These are phyloP conservation scores for Rhyacichthys aspro DNA, from an alignment of 2,797 vertebrate species.

Conservation along the genomic window DNA sequence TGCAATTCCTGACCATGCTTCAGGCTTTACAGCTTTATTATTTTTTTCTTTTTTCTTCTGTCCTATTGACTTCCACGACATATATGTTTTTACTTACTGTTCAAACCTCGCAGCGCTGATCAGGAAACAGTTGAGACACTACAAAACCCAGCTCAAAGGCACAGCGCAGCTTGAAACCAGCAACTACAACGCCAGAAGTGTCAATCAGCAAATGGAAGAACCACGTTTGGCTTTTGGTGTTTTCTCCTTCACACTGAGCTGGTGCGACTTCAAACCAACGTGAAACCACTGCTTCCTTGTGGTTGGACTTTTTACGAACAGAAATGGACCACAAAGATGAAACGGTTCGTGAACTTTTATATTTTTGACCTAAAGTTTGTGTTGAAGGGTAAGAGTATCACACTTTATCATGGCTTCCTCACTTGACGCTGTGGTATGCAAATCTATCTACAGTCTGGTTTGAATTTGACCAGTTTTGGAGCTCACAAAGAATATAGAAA, in stretches of 20 bases:
- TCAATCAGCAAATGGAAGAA: slow-evolving; percentile 28
- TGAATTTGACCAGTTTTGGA: neutral
- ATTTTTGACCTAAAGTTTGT: neutral
- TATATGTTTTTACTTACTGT: slow-evolving; percentile 39
- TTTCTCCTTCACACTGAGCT: slow-evolving; percentile 25
- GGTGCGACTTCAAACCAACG: slow-evolving; percentile 18
- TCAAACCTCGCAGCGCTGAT: slow-evolving; percentile 36
- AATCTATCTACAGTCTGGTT: neutral
- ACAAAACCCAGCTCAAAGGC: slow-evolving; percentile 13
- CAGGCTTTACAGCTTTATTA: no score
- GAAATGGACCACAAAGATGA: neutral
- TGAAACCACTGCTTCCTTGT: slow-evolving; percentile 4
- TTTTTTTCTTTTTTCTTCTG: no score
- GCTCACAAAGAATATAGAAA: neutral
- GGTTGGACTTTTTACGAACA: neutral
- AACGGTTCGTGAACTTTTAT: neutral
- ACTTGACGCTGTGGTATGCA: neutral
- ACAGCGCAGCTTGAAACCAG: slow-evolving; percentile 15
- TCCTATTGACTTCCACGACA: no score
- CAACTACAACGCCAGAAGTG: slow-evolving; percentile 29
- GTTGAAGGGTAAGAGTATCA: neutral
- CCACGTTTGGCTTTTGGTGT: slow-evolving; percentile 26
- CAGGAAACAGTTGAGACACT: slow-evolving; percentile 32
- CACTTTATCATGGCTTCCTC: neutral
- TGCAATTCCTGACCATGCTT: no score